Conservation (phyloP, 2,113 vertebrate species). For the Alectura lathami region DNA sequence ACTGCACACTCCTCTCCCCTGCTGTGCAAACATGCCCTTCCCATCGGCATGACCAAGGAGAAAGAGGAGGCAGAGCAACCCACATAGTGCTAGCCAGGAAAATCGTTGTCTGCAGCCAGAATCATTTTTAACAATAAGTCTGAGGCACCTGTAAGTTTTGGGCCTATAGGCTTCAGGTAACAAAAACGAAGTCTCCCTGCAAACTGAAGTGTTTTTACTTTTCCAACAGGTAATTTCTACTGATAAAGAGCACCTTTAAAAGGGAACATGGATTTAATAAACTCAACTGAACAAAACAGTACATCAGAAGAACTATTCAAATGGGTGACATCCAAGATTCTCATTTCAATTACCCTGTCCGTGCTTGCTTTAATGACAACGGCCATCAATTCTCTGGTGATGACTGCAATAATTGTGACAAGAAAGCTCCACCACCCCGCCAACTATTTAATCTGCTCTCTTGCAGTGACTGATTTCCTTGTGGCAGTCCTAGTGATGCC, state of each 20-base stretch:
- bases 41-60: neutral
- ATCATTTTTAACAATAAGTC: neutral
- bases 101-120: neutral
- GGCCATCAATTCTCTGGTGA: constrained; percentile 95
- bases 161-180: neutral
- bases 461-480: constrained; percentile 95
- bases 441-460: constrained; percentile 97
- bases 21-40: neutral
- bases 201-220: constrained; percentile 28
- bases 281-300: constrained; percentile 83
- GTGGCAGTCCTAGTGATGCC: constrained; percentile 98
- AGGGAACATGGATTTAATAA: constrained; percentile 89
- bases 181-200: neutral
- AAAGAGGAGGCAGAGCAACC: neutral
- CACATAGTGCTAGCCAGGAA: neutral
- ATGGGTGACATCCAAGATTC: constrained; percentile 83
- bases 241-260: constrained; percentile 35
- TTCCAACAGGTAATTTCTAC: constrained; percentile 66
- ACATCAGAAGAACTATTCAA: constrained; percentile 78
- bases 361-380: constrained; percentile 90
- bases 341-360: constrained; percentile 90
- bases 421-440: constrained; percentile 96
- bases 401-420: constrained; percentile 94
- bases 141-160: neutral
- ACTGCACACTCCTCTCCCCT: neutral